A percentile compares a stretch with the other conserved stretches of the same genome.
phyloP scores from a whole-genome alignment of 2,797 vertebrate species.

The Myotis planiceps region DNA sequence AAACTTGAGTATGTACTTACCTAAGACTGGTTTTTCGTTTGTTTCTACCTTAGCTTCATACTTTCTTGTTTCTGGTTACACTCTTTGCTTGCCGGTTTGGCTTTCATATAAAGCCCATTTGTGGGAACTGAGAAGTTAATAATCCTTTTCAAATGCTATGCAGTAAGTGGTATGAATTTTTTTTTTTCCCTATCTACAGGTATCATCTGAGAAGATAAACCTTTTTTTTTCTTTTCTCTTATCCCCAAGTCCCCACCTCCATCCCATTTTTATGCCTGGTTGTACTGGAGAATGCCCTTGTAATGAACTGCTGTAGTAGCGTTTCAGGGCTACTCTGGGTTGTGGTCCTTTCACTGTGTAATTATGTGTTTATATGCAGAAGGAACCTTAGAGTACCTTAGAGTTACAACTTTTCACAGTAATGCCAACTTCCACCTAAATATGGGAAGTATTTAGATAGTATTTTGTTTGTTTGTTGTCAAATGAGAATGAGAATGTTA shows the following conservation, averaged over 20 bases:
- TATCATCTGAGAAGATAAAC: constrained; percentile 21
- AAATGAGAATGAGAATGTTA: neutral
- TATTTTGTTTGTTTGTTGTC: constrained; percentile 47
- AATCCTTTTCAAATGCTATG: neutral
- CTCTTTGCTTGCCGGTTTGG: neutral
- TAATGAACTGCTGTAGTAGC: constrained; percentile 50
- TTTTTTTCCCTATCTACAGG: neutral
- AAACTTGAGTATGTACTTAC: constrained; percentile 36
- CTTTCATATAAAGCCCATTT: constrained; percentile 42
- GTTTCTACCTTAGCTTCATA: constrained; percentile 26
- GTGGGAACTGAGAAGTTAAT: constrained; percentile 52
- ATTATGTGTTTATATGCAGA: constrained; percentile 15
- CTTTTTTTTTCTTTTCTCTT: neutral
- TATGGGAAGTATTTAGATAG: neutral
- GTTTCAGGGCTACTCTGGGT: neutral
- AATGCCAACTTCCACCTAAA: neutral
- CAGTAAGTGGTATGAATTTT: neutral
- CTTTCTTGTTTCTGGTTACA: constrained; percentile 45
- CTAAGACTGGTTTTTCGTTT: constrained; percentile 42
- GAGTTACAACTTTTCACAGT: neutral
- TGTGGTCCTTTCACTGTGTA: neutral
- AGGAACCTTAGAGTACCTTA: neutral
- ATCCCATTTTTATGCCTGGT: constrained; percentile 28
- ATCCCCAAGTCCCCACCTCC: neutral
- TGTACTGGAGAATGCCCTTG: constrained; percentile 33